Evolutionary conservation across 2,888 invertebrate genomes (phyloP).

Genomic region (Sepioteuthis lessoniana): DNA sequence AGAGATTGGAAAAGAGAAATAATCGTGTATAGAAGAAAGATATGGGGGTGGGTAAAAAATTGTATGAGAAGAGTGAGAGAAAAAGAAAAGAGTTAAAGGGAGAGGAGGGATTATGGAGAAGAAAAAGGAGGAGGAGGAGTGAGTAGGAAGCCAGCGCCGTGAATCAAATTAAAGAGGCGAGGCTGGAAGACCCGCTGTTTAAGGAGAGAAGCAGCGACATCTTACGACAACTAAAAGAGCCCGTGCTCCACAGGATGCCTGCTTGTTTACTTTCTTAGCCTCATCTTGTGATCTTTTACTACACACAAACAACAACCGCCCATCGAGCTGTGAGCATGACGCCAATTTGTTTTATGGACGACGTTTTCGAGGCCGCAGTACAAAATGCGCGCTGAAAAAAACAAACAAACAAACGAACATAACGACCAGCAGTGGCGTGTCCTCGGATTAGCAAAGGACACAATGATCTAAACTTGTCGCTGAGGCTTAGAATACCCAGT

Average conservation of each 20-base stretch:
- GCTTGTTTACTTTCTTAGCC: neutral
- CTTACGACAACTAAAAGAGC: neutral
- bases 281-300: neutral
- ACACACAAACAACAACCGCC: neutral
- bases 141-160: neutral
- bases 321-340: neutral
- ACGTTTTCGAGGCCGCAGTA: neutral
- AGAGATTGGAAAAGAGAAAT: too few species aligned
- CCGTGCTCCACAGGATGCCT: neutral
- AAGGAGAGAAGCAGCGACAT: conserved; percentile 33
- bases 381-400: neutral
- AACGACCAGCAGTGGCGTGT: too few species aligned
- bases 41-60: neutral
- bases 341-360: neutral
- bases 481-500: too few species aligned
- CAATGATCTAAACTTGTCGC: too few species aligned
- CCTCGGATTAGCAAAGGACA: neutral
- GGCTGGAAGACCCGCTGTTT: neutral
- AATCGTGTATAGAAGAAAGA: too few species aligned
- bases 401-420: neutral
- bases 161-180: neutral
- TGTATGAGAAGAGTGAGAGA: neutral
- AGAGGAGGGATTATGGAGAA: neutral
- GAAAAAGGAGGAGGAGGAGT: neutral
- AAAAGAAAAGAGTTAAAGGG: neutral